Evolutionary conservation across 2,797 vertebrate genomes (phyloP).

Genomic region (Melanotaenia pygmaea): DNA sequence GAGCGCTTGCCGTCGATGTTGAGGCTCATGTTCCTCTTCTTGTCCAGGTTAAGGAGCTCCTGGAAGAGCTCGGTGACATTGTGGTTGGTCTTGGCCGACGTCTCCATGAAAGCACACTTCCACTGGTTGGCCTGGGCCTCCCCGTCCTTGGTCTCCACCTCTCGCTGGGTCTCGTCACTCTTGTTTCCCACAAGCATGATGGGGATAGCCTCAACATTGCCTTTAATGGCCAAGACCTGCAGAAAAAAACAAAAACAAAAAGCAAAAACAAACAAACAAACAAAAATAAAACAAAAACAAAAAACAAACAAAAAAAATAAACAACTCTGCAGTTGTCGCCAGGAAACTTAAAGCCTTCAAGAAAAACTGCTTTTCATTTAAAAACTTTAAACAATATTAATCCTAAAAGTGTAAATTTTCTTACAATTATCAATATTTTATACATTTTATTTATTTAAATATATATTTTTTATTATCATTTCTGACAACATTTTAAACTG

Average conservation of each 20-base stretch:
- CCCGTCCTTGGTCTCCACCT: constrained; percentile 92
- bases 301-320: neutral
- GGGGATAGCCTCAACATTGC: constrained; percentile 93
- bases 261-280: no score
- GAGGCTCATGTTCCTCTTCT: constrained; percentile 94
- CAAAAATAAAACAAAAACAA: neutral
- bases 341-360: neutral
- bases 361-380: neutral
- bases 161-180: constrained; percentile 94
- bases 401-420: neutral
- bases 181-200: constrained; percentile 99
- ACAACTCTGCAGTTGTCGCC: neutral
- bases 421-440: neutral
- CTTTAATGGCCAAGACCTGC: constrained; percentile 93
- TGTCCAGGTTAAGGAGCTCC: constrained; percentile 97
- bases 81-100: constrained; percentile 98
- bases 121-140: constrained; percentile 93
- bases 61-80: constrained; percentile 98
- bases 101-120: constrained; percentile 99
- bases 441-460: neutral
- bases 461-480: no score
- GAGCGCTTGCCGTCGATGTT: constrained; percentile 94
- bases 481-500: no score
- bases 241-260: neutral
- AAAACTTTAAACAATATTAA: neutral